Conservation (phyloP, 2,888 invertebrate genomes). For the Arctia plantaginis region DNA sequence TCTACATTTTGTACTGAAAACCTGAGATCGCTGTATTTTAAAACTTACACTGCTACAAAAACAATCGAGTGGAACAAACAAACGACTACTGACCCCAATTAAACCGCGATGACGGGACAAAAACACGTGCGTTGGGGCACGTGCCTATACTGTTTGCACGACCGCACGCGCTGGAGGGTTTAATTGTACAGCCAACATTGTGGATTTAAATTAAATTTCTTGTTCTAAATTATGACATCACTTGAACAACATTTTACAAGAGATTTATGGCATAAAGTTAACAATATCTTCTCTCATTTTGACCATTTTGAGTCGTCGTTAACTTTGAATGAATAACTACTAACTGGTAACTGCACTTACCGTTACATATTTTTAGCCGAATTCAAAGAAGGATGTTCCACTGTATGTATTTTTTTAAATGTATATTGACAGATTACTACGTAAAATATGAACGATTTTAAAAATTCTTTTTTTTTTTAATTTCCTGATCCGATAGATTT, state of each 20-base stretch:
- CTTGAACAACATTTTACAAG: not conserved
- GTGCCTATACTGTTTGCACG: slow-evolving; percentile 11
- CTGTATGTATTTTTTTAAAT: too few relatives aligned
- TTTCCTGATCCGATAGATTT: too few relatives aligned
- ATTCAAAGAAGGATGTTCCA: too few relatives aligned
- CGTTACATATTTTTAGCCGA: not conserved
- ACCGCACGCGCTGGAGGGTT: slow-evolving; percentile 35
- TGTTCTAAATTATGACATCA: slow-evolving; percentile 14
- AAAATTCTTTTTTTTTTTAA: too few relatives aligned
- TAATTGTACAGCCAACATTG: slow-evolving; percentile 36
- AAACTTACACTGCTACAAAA: slow-evolving; percentile 30
- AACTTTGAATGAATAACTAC: not conserved
- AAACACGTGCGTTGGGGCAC: slow-evolving; percentile 42
- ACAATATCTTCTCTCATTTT: not conserved
- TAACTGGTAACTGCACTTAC: not conserved
- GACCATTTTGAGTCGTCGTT: not conserved
- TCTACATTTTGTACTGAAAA: not conserved
- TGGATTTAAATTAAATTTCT: slow-evolving; percentile 34
- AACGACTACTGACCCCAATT: slow-evolving; percentile 63
- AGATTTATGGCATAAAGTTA: not conserved
- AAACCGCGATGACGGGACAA: slow-evolving; percentile 58
- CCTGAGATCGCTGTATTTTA: not conserved
- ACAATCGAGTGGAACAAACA: slow-evolving; percentile 56
- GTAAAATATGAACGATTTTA: too few relatives aligned
- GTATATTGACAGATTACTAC: too few relatives aligned